Evolutionary conservation across 2,113 vertebrate species (phyloP).

Genomic region (Xenopus laevis): DNA sequence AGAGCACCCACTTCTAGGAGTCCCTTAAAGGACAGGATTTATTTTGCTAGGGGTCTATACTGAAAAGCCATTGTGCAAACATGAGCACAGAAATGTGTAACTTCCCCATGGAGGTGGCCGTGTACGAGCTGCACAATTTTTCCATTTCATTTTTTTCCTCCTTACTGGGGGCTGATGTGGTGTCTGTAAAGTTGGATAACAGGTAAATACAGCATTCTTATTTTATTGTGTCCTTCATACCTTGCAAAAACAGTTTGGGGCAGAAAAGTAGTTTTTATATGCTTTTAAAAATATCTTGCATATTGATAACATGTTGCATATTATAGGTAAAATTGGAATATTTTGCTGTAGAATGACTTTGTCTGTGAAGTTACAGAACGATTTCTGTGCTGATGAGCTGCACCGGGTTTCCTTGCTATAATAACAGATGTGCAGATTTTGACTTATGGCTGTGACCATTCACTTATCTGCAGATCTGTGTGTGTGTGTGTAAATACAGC

Average conservation of each 20-base stretch:
- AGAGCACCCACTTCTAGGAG: background rate
- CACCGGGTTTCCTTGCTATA: no score
- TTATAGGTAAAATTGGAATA: no score
- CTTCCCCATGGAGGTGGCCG: constrained; percentile 91
- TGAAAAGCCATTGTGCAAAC: constrained; percentile 9
- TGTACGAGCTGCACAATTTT: constrained; percentile 95
- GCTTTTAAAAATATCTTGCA: no score
- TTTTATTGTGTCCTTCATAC: no score
- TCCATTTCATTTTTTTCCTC: constrained; percentile 98
- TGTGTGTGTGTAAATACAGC: no score
- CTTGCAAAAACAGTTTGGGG: no score
- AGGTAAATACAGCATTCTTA: constrained; percentile 68
- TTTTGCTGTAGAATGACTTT: no score
- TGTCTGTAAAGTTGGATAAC: constrained; percentile 97
- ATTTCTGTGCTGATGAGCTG: background rate
- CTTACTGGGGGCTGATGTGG: constrained; percentile 86
- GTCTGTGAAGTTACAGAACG: background rate
- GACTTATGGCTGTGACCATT: no score
- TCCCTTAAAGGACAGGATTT: background rate
- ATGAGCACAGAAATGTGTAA: constrained; percentile 95
- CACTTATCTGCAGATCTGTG: no score
- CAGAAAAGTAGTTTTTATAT: no score
- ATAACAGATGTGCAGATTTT: no score
- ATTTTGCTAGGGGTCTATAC: background rate
- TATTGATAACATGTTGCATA: no score